phyloP scores from a whole-genome alignment of 2,797 vertebrate genomes.

The Alcedo quadribrachys region DNA sequence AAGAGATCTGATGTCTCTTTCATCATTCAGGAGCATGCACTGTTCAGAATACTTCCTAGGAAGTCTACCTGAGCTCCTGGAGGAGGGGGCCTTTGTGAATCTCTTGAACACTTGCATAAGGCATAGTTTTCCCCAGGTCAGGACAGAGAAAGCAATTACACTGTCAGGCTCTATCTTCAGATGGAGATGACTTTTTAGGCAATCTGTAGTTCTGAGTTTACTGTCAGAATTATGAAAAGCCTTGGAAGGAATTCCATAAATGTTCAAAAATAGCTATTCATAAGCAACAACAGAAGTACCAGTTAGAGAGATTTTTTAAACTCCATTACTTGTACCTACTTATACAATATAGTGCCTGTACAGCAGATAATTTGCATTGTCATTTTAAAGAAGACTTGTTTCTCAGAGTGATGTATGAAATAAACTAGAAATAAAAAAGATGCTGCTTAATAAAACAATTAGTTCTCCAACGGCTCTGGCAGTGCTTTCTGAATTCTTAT shows the following conservation, averaged over 20 bases:
- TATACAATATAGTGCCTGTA: slow-evolving; percentile 63
- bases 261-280: slow-evolving; percentile 74
- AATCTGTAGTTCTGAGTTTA: slow-evolving; percentile 71
- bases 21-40: fast-evolving
- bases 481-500: slow-evolving; percentile 77
- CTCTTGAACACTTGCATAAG: background rate
- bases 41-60: background rate
- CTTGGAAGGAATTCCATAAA: slow-evolving; percentile 75
- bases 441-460: slow-evolving; percentile 81
- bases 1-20: background rate
- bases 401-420: slow-evolving; percentile 59
- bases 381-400: slow-evolving; percentile 57
- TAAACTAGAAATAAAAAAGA: slow-evolving; percentile 77
- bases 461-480: slow-evolving; percentile 68
- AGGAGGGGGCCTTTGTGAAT: background rate
- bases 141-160: slow-evolving; percentile 37
- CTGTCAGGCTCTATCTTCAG: slow-evolving; percentile 53
- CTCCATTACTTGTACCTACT: slow-evolving; percentile 72
- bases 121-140: slow-evolving; percentile 17
- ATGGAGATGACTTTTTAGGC: slow-evolving; percentile 68
- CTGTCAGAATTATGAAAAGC: slow-evolving; percentile 76
- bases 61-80: background rate
- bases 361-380: slow-evolving; percentile 64
- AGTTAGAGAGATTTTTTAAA: slow-evolving; percentile 71
- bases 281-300: slow-evolving; percentile 70